Evolutionary conservation across 2,888 invertebrate genomes (phyloP).

Genomic region (Cosmorhoe ocellata): DNA sequence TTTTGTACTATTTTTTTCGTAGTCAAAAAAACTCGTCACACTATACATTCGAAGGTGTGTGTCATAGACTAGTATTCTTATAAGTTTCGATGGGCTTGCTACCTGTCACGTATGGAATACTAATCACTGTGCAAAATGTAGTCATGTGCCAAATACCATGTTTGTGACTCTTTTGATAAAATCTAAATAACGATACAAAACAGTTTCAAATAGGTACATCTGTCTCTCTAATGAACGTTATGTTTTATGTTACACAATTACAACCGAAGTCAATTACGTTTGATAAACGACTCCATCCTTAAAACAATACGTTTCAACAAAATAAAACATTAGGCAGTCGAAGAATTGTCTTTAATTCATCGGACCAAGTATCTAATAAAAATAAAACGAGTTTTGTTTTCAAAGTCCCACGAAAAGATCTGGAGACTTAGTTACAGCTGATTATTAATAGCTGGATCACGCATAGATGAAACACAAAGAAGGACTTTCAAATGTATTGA

Average conservation of each 20-base stretch:
- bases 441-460: slow-evolving; percentile 13
- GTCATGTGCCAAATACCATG: too few species aligned
- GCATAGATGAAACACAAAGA: not conserved
- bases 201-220: slow-evolving; percentile 11
- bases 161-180: too few species aligned
- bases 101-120: too few species aligned
- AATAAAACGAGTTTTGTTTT: slow-evolving; percentile 39
- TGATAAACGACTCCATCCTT: slow-evolving; percentile 22
- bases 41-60: too few species aligned
- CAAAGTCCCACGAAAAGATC: slow-evolving; percentile 20
- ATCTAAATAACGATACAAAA: too few species aligned
- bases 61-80: too few species aligned
- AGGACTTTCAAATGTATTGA: too few species aligned
- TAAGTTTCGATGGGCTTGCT: too few species aligned
- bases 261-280: slow-evolving; percentile 24
- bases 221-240: slow-evolving; percentile 21
- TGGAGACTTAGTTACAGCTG: slow-evolving; percentile 5
- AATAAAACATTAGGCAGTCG: slow-evolving; percentile 24
- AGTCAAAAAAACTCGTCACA: too few species aligned
- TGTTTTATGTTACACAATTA: slow-evolving; percentile 26
- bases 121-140: too few species aligned
- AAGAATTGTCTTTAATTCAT: slow-evolving; percentile 37
- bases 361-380: slow-evolving; percentile 34
- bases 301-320: slow-evolving; percentile 22
- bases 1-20: too few species aligned